Evolutionary conservation across 2,888 invertebrate species (phyloP), one percentile per base, ranked within the genome.

Genomic region (Pteria penguin): DNA sequence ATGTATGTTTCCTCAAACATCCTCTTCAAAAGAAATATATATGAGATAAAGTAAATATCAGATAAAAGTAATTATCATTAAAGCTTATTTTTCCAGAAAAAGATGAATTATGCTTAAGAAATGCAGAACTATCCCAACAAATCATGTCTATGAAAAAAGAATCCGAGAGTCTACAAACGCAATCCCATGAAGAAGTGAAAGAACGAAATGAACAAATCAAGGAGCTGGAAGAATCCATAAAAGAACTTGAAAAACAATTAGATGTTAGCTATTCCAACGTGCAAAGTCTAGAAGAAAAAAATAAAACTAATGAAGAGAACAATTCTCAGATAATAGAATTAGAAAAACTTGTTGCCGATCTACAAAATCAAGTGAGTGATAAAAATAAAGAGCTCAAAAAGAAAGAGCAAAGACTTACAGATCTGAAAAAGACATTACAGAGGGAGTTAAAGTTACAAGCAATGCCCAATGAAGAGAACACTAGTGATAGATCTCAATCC

Each of bases 371-470:
- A 87, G 86, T 95, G 26, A 91, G 92, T 8, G 95, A 95, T 78
- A 95, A 94, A 91, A 95, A 94, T 60, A 90, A 88, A 84, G 89
- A 88, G n/a, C 80, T 97, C 85, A 96, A 96, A 93, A 95, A 96
- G 24, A 94, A 97, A 87, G 97, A 97, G 91, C 96, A 97, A 92
- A 94, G 97, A 84, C 93, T 98, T 91, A 94, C 95, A 26, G 97
- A 98, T 90, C 95, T 98, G 94, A 97, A 97, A 92, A 97, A 97
- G 92, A 97, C 97, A 0, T 93, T 98, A 68, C 97, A 98, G 90
- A 94, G 96, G 81, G 97, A 98, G 92, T 93, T 98, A 71, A 95
- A 91, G 79, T 88, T 92, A 33, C 92, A 92, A 75, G 8, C 45
- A 45, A 79, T 89, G 5, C 74, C 90, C 66, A 90, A 89, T 18